Conservation (phyloP, 1,140 invertebrate species). For the Grapholita molesta region DNA sequence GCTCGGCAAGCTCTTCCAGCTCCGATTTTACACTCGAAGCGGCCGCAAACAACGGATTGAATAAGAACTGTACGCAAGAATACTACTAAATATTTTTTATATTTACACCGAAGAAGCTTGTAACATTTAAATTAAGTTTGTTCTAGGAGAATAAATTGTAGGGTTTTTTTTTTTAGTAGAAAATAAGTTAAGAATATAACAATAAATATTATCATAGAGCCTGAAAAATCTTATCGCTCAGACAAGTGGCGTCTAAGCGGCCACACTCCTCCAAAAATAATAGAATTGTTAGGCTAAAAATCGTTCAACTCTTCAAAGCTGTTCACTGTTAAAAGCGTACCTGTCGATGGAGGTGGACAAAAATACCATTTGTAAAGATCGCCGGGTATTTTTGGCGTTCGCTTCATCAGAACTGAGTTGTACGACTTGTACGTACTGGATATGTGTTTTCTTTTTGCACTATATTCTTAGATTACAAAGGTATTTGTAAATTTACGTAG, state of each 20-base stretch:
- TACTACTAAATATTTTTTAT: neutral
- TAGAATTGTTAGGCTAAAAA: too few species aligned
- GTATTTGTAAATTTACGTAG: too few species aligned
- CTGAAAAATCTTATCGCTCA: too few species aligned
- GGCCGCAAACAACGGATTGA: constrained; percentile 23
- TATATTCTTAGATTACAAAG: too few species aligned
- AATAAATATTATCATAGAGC: neutral
- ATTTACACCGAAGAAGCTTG: neutral
- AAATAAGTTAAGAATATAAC: too few species aligned
- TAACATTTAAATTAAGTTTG: neutral
- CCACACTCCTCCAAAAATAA: too few species aligned
- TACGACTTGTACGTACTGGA: neutral
- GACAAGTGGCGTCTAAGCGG: too few species aligned
- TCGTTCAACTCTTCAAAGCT: constrained; percentile 10
- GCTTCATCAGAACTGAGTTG: neutral
- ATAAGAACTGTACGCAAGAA: constrained; percentile 15
- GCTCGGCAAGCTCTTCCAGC: neutral
- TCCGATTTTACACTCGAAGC: constrained; percentile 23
- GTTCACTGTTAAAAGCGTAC: constrained; percentile 30
- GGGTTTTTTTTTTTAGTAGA: neutral
- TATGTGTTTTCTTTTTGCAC: neutral
- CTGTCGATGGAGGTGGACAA: constrained; percentile 45
- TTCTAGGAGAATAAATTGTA: neutral
- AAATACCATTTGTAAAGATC: constrained; percentile 40
- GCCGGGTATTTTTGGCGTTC: constrained; percentile 38